Evolutionary conservation across 1,140 invertebrate genomes (phyloP).

Genomic region (Saxidomus purpurata): DNA sequence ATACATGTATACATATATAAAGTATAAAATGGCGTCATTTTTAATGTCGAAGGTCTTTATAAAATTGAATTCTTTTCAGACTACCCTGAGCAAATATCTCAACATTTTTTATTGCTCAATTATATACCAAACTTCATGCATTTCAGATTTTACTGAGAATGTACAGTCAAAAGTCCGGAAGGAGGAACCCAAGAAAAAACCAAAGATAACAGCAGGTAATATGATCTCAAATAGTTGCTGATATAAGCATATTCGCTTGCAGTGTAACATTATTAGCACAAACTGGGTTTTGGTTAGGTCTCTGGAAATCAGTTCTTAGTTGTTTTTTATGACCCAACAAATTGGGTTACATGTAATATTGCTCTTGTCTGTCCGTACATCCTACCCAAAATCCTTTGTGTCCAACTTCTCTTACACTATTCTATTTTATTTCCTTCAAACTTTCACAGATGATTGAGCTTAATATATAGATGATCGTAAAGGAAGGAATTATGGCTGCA

Average conservation of each 20-base stretch:
- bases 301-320: conserved; percentile 25
- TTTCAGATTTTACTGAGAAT: conserved; percentile 2
- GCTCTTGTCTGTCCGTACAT: conserved; percentile 12
- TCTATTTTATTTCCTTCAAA: conserved; percentile 34
- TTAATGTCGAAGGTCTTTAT: conserved; percentile 30
- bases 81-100: conserved; percentile 33
- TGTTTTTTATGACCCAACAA: conserved; percentile 16
- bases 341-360: conserved; percentile 15
- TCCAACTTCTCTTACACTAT: no score
- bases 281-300: conserved; percentile 31
- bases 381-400: not conserved
- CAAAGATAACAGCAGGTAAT: no score
- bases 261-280: not conserved
- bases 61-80: conserved; percentile 38
- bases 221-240: not conserved
- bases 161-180: conserved; percentile 34
- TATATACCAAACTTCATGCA: conserved; percentile 46
- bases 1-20: conserved; percentile 11
- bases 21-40: conserved; percentile 11
- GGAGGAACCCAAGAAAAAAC: conserved; percentile 31
- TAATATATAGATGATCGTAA: conserved; percentile 21
- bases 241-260: conserved; percentile 13
- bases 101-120: conserved; percentile 8
- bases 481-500: conserved; percentile 16
- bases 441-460: conserved; percentile 24